Evolutionary conservation across 2,888 invertebrate genomes (phyloP).

Genomic region (Stenchaetothrips biformis): DNA sequence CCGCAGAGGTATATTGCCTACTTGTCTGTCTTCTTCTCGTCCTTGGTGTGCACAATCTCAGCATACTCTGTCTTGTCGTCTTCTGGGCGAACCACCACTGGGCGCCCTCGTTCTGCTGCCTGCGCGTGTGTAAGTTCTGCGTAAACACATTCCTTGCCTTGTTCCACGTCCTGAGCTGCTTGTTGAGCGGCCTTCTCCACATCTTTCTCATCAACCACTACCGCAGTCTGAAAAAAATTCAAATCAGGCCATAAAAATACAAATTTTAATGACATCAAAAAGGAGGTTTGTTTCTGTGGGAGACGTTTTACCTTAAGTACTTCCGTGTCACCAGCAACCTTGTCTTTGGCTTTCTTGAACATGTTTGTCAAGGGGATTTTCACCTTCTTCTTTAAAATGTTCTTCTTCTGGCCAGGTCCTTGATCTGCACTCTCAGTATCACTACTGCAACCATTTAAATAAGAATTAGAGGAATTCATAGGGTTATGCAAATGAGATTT

Average conservation of each 20-base stretch:
- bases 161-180: not conserved
- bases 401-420: not conserved
- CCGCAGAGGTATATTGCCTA: not conserved
- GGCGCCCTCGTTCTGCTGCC: slow-evolving; percentile 19
- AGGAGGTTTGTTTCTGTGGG: too few relatives aligned
- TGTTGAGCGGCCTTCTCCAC: not conserved
- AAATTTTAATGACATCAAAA: too few relatives aligned
- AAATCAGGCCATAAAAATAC: not conserved
- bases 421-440: slow-evolving; percentile 5
- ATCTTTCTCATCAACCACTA: not conserved
- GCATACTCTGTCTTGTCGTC: slow-evolving; percentile 72
- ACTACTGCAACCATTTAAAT: not conserved
- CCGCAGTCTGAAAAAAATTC: not conserved
- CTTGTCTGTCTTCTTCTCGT: not conserved
- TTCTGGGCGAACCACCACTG: slow-evolving; percentile 31
- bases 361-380: not conserved
- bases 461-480: not conserved
- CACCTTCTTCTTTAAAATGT: not conserved
- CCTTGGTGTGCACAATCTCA: slow-evolving; percentile 70
- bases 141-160: slow-evolving; percentile 20
- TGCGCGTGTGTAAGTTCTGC: slow-evolving; percentile 40
- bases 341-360: slow-evolving; percentile 21
- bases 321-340: slow-evolving; percentile 8
- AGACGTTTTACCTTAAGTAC: not conserved
- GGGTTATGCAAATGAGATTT: not conserved